Percentiles rank a stretch among this genome's conserved stretches.
These are phyloP conservation scores for Diploscapter pachys DNA, from an alignment of 1,140 invertebrate species.

Conservation along the genomic window DNA sequence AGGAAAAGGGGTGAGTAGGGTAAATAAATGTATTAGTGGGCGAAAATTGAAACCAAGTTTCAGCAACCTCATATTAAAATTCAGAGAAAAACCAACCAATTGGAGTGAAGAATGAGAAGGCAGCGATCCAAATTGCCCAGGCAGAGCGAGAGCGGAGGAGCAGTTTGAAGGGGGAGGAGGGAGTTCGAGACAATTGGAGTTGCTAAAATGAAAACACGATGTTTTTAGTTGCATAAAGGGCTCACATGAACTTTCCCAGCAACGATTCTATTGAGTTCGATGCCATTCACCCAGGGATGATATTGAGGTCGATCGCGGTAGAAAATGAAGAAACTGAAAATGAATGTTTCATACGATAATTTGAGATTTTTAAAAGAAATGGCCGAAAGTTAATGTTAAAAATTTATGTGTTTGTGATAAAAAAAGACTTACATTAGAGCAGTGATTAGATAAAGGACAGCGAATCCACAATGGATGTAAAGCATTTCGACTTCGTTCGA, in stretches of 20 bases:
- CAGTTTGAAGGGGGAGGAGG: conserved; percentile 10
- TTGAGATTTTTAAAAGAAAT: background rate
- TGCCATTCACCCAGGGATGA: conserved; percentile 36
- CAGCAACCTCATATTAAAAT: too few relatives aligned
- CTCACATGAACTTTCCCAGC: conserved; percentile 33
- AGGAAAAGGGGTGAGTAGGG: too few relatives aligned
- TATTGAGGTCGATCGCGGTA: conserved; percentile 36
- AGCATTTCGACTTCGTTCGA: conserved; percentile 15
- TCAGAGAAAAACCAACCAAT: too few relatives aligned
- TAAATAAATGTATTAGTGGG: too few relatives aligned
- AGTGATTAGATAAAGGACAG: conserved; percentile 12
- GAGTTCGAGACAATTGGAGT: conserved; percentile 30
- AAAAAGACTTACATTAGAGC: conserved; percentile 16
- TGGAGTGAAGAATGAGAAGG: conserved; percentile 19
- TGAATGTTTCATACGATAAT: background rate
- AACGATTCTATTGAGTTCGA: conserved; percentile 36
- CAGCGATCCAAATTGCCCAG: conserved; percentile 35
- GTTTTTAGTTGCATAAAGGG: background rate
- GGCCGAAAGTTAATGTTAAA: background rate
- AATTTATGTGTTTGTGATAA: background rate
- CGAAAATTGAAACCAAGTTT: too few relatives aligned
- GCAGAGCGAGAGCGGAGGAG: conserved; percentile 31
- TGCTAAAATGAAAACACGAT: background rate
- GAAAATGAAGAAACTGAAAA: conserved; percentile 32
- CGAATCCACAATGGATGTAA: conserved; percentile 14